Evolutionary conservation across 2,888 invertebrate genomes (phyloP), one percentile per base, ranked within the genome.

Genomic region (Entomobrya multifasciata): DNA sequence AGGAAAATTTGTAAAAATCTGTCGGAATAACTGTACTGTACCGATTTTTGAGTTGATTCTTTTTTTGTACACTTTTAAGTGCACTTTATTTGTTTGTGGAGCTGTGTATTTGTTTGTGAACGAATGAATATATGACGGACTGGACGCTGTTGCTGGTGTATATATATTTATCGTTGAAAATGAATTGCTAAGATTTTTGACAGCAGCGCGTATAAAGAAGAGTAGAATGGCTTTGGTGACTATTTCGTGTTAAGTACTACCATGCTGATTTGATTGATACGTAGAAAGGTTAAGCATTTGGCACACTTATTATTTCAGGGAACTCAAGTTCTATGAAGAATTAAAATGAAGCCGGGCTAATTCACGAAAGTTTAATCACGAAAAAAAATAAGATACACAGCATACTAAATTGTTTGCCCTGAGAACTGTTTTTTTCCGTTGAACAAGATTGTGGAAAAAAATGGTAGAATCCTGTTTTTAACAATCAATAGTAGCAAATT

Each of bases 71-170:
- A 65, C 65, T 11, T 65, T 62, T 65, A 65, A 65, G 65, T 65
- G 65, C 65, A 65, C 65, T 65, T 62, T n/a, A 36, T 65, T 65
- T 36, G n/a, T n/a, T n/a, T n/a, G n/a, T n/a, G n/a, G n/a, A n/a
- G n/a, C n/a, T n/a, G n/a, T n/a, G n/a, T n/a, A n/a, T n/a, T n/a
- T n/a, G n/a, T n/a, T 36, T 41, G 65, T 36, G 36, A 36, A 17
- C 17, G 25, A n/a, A n/a, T n/a, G n/a, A n/a, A n/a, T 57, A 10
- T 60, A 25, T 62, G 36, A 36, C 17, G 36, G 65, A 65, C 36
- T 10, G 8, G 60, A n/a, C 25, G 25, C 25, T 60, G 11, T 60
- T n/a, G 25, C 22, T 60, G 27, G 27, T 60, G 25, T 13, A 8
- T 11, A 22, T 60, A 25, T 11, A 25, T 22, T 22, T 25, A 25